Conservation (phyloP, 1,140 invertebrate species). For the Coenobita brevimanus region DNA sequence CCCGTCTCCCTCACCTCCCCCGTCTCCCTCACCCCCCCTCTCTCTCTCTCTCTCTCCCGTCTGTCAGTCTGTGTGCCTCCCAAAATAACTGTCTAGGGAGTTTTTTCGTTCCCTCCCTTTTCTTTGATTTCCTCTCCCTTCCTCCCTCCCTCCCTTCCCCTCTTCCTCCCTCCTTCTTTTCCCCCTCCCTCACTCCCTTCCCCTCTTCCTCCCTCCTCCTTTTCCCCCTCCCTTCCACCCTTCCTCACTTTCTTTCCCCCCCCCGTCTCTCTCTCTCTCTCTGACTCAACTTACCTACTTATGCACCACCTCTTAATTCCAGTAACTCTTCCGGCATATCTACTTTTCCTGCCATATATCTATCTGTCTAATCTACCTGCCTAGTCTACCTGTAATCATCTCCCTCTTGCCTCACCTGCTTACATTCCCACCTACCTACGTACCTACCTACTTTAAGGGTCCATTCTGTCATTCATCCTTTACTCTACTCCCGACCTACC, state of each 20-base stretch:
- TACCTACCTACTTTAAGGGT: too few relatives aligned
- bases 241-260: background rate
- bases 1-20: background rate
- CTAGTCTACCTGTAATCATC: too few relatives aligned
- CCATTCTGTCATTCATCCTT: too few relatives aligned
- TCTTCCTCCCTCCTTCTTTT: background rate
- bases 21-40: background rate
- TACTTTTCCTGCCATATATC: too few relatives aligned
- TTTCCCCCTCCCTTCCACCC: constrained; percentile 2
- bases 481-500: too few relatives aligned
- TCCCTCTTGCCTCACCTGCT: too few relatives aligned
- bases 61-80: background rate
- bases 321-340: too few relatives aligned
- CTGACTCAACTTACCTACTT: too few relatives aligned
- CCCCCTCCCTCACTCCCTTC: background rate
- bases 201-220: background rate
- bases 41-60: background rate
- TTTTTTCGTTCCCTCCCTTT: background rate
- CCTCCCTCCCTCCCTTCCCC: background rate
- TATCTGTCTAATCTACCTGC: too few relatives aligned
- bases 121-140: background rate
- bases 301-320: too few relatives aligned
- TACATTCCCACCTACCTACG: too few relatives aligned
- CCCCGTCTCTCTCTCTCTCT: too few relatives aligned
- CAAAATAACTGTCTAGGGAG: background rate